Evolutionary conservation across 2,888 invertebrate species (phyloP), one percentile per base, ranked within the genome.

Genomic region (Drosophila seclusa): DNA sequence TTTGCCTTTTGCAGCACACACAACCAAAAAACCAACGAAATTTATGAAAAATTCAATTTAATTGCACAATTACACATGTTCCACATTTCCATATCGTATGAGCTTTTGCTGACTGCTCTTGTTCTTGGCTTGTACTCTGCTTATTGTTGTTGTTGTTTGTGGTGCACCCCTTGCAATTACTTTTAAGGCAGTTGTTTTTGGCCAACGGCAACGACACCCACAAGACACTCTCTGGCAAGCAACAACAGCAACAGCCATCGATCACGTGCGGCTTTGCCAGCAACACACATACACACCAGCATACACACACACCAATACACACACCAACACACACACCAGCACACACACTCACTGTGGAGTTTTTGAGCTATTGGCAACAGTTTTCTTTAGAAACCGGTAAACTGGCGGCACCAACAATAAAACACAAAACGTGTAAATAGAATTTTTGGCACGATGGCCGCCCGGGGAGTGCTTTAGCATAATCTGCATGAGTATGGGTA

Each of bases 31-130:
- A 53, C 29, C 66, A 67, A 73, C 70, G 62, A 71, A 84, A 91
- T 90, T 90, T 91, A 92, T 92, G 88, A 92, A 92, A 92, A 92
- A 92, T 92, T 92, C 92, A 92, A 92, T 92, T 92, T 92, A 92
- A 92, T 91, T 91, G 89, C 89, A 82, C 88, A 87, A 91, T 91
- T 91, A 91, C 91, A 91, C 86, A 85, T 91, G 91, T 89, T 83
- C 74, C 78, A 77, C 80, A 87, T 84, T 85, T 83, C 62, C 79
- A 87, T 80, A 74, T 82, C 64, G 72, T 67, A 57, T 53, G 69
- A 71, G 74, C 59, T 53, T 54, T 48, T 48, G 21, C 38, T 24
- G 52, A 32, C 34, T 63, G 55, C 16, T 64, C 63, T 72, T 59
- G 42, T 38, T 59, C 49, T 38, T 59, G 68, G 52, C 50, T 54